Conservation (phyloP, 2,888 invertebrate genomes). For the Phorcus lineatus region DNA sequence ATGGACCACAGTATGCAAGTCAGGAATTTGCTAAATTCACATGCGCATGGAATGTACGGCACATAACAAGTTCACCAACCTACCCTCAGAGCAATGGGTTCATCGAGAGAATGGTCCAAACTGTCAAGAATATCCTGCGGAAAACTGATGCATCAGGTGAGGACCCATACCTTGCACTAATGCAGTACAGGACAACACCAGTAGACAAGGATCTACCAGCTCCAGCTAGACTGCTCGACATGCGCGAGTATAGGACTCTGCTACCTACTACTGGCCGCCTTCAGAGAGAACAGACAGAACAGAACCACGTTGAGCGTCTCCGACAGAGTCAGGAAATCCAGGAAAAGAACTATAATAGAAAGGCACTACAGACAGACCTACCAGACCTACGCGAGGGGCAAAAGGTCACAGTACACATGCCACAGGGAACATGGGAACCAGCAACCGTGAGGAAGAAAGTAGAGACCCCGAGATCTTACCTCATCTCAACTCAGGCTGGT, state of each 20-base stretch:
- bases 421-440: too few relatives aligned
- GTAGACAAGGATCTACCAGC: background rate
- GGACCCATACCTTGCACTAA: background rate
- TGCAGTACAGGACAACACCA: background rate
- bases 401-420: too few relatives aligned
- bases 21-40: background rate
- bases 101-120: constrained; percentile 24
- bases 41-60: background rate
- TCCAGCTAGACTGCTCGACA: background rate
- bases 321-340: too few relatives aligned
- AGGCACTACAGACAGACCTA: too few relatives aligned
- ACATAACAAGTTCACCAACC: constrained; percentile 12
- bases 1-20: background rate
- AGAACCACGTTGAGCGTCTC: too few relatives aligned
- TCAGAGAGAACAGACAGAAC: too few relatives aligned
- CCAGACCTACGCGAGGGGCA: too few relatives aligned
- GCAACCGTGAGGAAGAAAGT: too few relatives aligned
- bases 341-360: too few relatives aligned
- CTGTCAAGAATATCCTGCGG: constrained; percentile 8
- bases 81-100: constrained; percentile 27
- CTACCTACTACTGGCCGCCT: too few relatives aligned
- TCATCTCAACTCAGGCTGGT: too few relatives aligned
- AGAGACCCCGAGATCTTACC: too few relatives aligned
- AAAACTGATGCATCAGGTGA: constrained; percentile 4
- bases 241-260: background rate